Base-by-base conservation (phyloP, 2,888 invertebrate genomes). In the Allolobophora icterica region DNA sequence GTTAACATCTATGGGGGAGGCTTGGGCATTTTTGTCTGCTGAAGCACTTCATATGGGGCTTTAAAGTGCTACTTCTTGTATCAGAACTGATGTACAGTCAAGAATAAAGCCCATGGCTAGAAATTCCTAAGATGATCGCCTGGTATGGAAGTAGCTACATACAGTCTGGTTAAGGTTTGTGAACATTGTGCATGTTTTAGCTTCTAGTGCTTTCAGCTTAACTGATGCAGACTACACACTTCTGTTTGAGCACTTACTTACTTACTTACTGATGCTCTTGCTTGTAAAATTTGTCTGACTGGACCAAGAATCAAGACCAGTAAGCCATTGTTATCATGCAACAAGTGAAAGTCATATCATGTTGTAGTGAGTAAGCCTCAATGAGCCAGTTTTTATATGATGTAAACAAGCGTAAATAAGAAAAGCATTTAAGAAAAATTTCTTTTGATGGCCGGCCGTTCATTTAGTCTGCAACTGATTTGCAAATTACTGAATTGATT, bases 331-430 rank as follows among this genome's bases (percentile, higher is more conserved):
- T 71, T 71, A n/a, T 71, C 30, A n/a, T 71, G 17, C 71, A 71
- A 71, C 71, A n/a, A n/a, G 71, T n/a, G 71, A 71, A 71, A 71
- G 71, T n/a, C 71, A 71, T 71, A 71, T 71, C 71, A 71, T 71
- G 71, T 71, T 71, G 71, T 71, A 71, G 71, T 71, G 71, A n/a
- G 30, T 71, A 71, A n/a, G 71, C n/a, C 6, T 71, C 71, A 11
- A n/a, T 30, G 71, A 71, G 30, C 71, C 71, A 71, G 71, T 30
- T 71, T 71, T 71, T 71, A 71, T 71, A 71, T 71, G 71, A 71
- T n/a, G 71, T 71, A n/a, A 71, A 11, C 30, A 71, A 71, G 71
- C 30, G 30, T 71, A n/a, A n/a, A n/a, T 5, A n/a, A 30, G 30
- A 71, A n/a, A 71, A n/a, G 30, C 71, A 71, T n/a, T 71, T 71